Base-by-base conservation (phyloP, 2,113 vertebrate genomes). In the Ibidorhyncha struthersii region DNA sequence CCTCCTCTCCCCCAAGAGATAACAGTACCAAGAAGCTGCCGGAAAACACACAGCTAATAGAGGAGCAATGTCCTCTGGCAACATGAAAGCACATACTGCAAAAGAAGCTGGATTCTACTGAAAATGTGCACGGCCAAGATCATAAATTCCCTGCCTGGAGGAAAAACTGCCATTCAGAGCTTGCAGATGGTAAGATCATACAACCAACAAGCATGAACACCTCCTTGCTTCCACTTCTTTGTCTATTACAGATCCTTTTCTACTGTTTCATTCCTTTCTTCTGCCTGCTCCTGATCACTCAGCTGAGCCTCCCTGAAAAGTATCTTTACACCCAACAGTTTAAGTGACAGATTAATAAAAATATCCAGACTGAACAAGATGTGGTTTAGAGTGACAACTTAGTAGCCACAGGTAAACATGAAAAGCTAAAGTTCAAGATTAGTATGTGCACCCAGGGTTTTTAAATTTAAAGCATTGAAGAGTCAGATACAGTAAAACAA, bases 1-100 rank as follows among this genome's bases (percentile, higher is more conserved):
- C 1, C 30, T 50, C 8, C 23, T 38, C 9, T 10, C 9, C 8
- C 3, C 0, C n/a, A 56, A 45, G 30, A 63, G 15, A 7, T 6
- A 65, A 55, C 32, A 43, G 12, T 29, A 65, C 52, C 9, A 62
- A 66, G 55, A 84, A 86, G 58, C 49, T 90, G 49, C n/a, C 80
- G 59, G 52, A 63, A 56, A 72, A 85, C 56, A 85, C 34, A 32
- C 21, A 21, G 61, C 29, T 59, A 77, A 27, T 11, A 62, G 55
- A 94, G 14, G 23, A 73, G 23, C 1, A 0, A 86, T 20, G 25
- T 49, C 16, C 66, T 88, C 85, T 34, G 62, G 38, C 41, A 90
- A 58, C n/a, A 62, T 2, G 6, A 58, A 91, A 84, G 27, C 13
- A 53, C 8, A 4, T 15, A 78, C 0, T 29, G 27, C 63, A 84